Percentiles rank a stretch among this genome's conserved stretches.
phyloP scores from a whole-genome alignment of 2,888 invertebrate genomes.

The Andrena praecox region DNA sequence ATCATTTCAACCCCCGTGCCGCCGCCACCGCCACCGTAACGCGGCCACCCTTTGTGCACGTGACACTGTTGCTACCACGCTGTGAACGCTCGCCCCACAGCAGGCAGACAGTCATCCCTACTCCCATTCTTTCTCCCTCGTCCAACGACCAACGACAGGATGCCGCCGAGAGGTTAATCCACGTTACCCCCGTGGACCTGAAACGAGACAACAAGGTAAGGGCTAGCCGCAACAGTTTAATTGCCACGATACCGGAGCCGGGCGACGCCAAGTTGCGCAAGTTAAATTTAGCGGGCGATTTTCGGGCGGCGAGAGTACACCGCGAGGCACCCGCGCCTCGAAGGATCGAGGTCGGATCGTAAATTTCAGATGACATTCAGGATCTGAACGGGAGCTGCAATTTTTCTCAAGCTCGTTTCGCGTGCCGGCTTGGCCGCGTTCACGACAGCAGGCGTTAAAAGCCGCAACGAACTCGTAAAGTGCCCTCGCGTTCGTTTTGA shows the following conservation, averaged over 20 bases:
- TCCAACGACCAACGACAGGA: not conserved
- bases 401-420: constrained; percentile 34
- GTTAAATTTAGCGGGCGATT: constrained; percentile 38
- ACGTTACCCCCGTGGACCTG: too few relatives aligned
- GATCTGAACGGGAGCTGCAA: not conserved
- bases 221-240: not conserved
- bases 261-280: not conserved
- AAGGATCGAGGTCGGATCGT: constrained; percentile 1
- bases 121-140: not conserved
- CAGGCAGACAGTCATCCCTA: not conserved
- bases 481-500: not conserved
- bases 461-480: constrained; percentile 4
- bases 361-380: not conserved
- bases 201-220: constrained; percentile 29
- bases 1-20: constrained; percentile 6
- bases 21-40: not conserved
- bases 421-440: constrained; percentile 24
- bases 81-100: not conserved
- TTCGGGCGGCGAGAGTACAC: not conserved
- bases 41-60: constrained; percentile 31
- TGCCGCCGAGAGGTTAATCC: constrained; percentile 2
- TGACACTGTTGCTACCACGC: constrained; percentile 37
- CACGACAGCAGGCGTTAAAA: constrained; percentile 16
- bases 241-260: too few relatives aligned
- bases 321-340: constrained; percentile 6